Conservation (phyloP, 2,113 vertebrate genomes). For the Glaucomys volans region DNA sequence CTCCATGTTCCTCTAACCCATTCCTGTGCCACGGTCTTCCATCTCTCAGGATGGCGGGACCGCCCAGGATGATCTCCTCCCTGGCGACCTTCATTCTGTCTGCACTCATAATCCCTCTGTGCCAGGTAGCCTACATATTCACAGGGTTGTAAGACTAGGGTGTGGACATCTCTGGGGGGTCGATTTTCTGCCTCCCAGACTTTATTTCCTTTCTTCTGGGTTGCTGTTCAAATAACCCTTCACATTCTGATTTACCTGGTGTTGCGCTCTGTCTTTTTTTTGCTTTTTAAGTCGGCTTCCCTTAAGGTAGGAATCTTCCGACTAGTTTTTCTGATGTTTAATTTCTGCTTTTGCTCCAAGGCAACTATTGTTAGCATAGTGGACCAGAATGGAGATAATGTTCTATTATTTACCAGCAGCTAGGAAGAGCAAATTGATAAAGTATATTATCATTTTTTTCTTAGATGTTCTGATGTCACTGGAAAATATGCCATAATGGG, state of each 20-base stretch:
- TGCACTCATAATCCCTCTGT: background rate
- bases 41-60: rapidly evolving
- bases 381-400: background rate
- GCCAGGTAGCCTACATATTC: rapidly evolving
- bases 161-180: no score
- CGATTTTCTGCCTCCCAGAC: background rate
- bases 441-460: background rate
- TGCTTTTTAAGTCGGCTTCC: background rate
- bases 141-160: rapidly evolving
- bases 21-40: rapidly evolving
- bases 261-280: background rate
- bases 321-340: background rate
- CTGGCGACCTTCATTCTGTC: rapidly evolving
- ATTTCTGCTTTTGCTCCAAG: conserved; percentile 5
- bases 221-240: background rate
- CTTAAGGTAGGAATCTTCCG: conserved; percentile 1
- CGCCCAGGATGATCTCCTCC: background rate
- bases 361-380: conserved; percentile 30
- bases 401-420: conserved; percentile 20
- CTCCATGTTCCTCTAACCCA: rapidly evolving
- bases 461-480: background rate
- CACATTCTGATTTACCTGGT: background rate
- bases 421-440: conserved; percentile 15
- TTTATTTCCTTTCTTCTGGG: background rate
- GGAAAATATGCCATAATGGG: background rate